Conservation (phyloP, 2,888 invertebrate species). For the Herminia tarsipennalis region DNA sequence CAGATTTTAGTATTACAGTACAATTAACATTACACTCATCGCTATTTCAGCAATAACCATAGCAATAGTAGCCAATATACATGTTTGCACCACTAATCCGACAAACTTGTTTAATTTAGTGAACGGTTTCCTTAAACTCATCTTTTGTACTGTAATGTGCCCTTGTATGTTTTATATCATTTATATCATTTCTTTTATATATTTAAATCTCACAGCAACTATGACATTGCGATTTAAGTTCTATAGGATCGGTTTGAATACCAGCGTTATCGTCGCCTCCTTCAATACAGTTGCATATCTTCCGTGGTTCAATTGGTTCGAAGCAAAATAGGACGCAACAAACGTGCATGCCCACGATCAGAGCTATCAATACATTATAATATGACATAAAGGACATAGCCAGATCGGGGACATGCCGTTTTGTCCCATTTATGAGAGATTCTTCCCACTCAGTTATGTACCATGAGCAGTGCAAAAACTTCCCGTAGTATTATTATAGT, state of each 20-base stretch:
- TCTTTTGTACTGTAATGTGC: too few species aligned
- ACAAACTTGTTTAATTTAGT: conserved; percentile 58
- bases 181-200: conserved; percentile 10
- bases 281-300: conserved; percentile 5
- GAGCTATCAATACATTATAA: conserved; percentile 53
- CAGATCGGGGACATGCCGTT: conserved; percentile 57
- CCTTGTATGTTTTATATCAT: conserved; percentile 1
- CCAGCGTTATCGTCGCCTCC: conserved; percentile 7
- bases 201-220: conserved; percentile 45
- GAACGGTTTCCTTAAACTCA: conserved; percentile 49
- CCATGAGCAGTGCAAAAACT: too few species aligned
- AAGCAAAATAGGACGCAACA: conserved; percentile 51
- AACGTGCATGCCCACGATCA: conserved; percentile 60
- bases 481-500: too few species aligned
- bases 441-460: conserved; percentile 38
- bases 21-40: conserved; percentile 58
- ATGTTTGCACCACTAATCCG: conserved; percentile 58
- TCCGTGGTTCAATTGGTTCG: conserved; percentile 26
- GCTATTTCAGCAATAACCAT: conserved; percentile 1
- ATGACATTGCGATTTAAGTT: conserved; percentile 52
- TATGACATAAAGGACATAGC: conserved; percentile 61
- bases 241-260: conserved; percentile 45
- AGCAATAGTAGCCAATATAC: conserved; percentile 43
- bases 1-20: conserved; percentile 42
- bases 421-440: conserved; percentile 49